These are phyloP conservation scores for Latheticus oryzae DNA, from an alignment of 2,888 invertebrate genomes.

Conservation along the genomic window DNA sequence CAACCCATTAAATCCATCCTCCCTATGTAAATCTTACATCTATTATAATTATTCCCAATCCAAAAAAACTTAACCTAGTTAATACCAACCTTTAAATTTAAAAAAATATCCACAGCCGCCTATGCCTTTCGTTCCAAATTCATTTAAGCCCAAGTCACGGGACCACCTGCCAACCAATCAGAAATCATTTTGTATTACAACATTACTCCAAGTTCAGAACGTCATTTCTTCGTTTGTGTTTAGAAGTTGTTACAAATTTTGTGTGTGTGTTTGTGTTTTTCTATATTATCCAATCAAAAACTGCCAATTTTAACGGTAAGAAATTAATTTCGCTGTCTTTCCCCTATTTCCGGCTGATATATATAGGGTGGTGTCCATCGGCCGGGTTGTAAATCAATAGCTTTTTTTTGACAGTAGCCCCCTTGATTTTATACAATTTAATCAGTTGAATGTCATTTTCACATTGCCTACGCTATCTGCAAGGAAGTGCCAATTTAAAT, in stretches of 20 bases:
- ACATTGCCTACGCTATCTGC: slow-evolving; percentile 11
- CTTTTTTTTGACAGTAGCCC: slow-evolving; percentile 21
- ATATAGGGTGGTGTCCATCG: slow-evolving; percentile 17
- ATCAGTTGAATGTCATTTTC: slow-evolving; percentile 2
- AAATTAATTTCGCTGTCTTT: not conserved
- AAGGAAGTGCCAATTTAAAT: slow-evolving; percentile 24
- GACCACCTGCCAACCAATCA: slow-evolving; percentile 56
- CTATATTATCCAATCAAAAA: slow-evolving; percentile 13
- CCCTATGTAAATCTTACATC: not conserved
- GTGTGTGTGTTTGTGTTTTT: slow-evolving; percentile 42
- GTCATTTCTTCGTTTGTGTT: slow-evolving; percentile 39
- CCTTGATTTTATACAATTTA: slow-evolving; percentile 1
- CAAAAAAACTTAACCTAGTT: not conserved
- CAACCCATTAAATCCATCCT: too few relatives aligned
- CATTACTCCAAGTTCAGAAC: slow-evolving; percentile 47
- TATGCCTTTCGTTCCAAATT: slow-evolving; percentile 6
- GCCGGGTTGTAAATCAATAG: slow-evolving; percentile 28
- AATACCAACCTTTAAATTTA: not conserved
- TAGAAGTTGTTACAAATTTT: slow-evolving; percentile 5
- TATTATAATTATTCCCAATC: not conserved
- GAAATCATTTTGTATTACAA: slow-evolving; percentile 55
- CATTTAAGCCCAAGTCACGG: slow-evolving; percentile 50
- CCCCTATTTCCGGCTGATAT: not conserved
- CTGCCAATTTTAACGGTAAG: slow-evolving; percentile 23
- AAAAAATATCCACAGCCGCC: slow-evolving; percentile 17